Evolutionary conservation across 2,888 invertebrate genomes (phyloP).

Genomic region (Dicyrtomina minuta): DNA sequence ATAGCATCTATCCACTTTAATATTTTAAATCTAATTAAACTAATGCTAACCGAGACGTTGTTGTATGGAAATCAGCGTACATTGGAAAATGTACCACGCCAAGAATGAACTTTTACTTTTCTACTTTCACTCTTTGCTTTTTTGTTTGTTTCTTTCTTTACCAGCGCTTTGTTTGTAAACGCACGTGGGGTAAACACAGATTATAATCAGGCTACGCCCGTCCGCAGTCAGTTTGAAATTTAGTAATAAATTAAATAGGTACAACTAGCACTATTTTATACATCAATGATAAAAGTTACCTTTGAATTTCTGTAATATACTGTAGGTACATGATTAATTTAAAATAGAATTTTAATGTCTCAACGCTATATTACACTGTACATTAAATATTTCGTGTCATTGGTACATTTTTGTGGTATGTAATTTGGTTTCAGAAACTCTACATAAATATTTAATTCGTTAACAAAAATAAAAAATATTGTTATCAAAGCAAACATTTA

Average conservation of each 20-base stretch:
- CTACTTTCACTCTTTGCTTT: slow-evolving; percentile 76
- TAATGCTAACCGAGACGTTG: too few relatives aligned
- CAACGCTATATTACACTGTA: slow-evolving; percentile 78
- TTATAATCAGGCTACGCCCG: slow-evolving; percentile 79
- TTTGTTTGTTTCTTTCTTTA: slow-evolving; percentile 74
- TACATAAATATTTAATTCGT: too few relatives aligned
- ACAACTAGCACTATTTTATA: slow-evolving; percentile 82
- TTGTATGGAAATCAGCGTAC: too few relatives aligned
- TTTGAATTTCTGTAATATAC: too few relatives aligned
- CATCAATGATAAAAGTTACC: slow-evolving; percentile 59
- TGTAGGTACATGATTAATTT: too few relatives aligned
- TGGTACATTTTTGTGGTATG: too few relatives aligned
- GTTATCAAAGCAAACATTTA: too few relatives aligned
- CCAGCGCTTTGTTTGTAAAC: not conserved
- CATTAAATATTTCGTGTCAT: too few relatives aligned
- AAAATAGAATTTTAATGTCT: slow-evolving; percentile 69
- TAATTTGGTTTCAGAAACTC: too few relatives aligned
- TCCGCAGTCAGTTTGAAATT: slow-evolving; percentile 78
- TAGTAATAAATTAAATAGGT: slow-evolving; percentile 81
- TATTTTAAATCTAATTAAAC: slow-evolving; percentile 67
- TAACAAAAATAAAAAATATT: too few relatives aligned
- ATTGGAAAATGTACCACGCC: too few relatives aligned
- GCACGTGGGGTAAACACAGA: slow-evolving; percentile 57
- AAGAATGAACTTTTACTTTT: slow-evolving; percentile 79
- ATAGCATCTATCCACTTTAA: too few relatives aligned